phyloP scores from a whole-genome alignment of 1,140 invertebrate genomes.

The Euschistus heros region DNA sequence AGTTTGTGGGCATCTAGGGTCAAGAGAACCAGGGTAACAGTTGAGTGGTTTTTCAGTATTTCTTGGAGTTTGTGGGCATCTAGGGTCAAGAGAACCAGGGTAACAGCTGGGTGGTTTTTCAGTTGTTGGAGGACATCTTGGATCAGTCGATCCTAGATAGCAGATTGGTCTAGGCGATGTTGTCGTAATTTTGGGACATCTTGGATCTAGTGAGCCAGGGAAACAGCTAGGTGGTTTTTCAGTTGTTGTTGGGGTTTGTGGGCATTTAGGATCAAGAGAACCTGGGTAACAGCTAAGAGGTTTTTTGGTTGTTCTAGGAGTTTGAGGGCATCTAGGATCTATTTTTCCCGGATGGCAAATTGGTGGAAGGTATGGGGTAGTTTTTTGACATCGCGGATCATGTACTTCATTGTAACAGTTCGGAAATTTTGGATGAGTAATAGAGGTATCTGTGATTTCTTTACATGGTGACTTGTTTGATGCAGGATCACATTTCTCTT shows the following conservation, averaged over 20 bases:
- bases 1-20: conserved; percentile 31
- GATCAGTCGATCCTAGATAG: conserved; percentile 28
- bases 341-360: conserved; percentile 32
- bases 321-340: conserved; percentile 37
- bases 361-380: neutral
- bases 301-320: conserved; percentile 20
- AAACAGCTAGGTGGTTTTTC: conserved; percentile 18
- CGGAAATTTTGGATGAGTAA: neutral
- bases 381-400: neutral
- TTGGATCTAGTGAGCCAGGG: too few relatives aligned
- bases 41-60: conserved; percentile 19
- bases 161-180: conserved; percentile 27
- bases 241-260: conserved; percentile 27
- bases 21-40: conserved; percentile 34
- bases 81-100: conserved; percentile 34
- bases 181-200: neutral
- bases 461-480: too few relatives aligned
- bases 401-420: neutral
- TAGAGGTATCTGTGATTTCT: neutral
- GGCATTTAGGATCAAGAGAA: conserved; percentile 37
- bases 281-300: conserved; percentile 34
- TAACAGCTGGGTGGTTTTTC: conserved; percentile 28
- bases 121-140: conserved; percentile 28
- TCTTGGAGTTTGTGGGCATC: conserved; percentile 32
- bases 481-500: too few relatives aligned